Evolutionary conservation across 2,888 invertebrate species (phyloP).

Genomic region (Horisme vitalbata): DNA sequence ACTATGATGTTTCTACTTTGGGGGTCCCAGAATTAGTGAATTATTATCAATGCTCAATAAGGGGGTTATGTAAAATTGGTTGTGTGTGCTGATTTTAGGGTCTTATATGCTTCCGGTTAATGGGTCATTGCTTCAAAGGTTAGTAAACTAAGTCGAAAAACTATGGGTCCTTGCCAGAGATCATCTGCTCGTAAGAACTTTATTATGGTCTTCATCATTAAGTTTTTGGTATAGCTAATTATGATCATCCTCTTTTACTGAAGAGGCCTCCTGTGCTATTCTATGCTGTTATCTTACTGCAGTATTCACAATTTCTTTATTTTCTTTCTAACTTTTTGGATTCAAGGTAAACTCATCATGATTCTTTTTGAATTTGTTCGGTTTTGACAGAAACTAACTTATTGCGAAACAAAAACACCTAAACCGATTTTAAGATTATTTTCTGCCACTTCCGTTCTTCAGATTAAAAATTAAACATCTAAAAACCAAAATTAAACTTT

Average conservation of each 20-base stretch:
- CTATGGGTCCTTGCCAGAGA: too few relatives aligned
- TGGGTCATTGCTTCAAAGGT: too few relatives aligned
- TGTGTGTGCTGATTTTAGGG: too few relatives aligned
- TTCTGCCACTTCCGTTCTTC: slow-evolving; percentile 9
- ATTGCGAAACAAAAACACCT: too few relatives aligned
- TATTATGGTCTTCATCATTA: too few relatives aligned
- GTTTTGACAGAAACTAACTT: slow-evolving; percentile 18
- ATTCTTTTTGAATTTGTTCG: slow-evolving; percentile 23
- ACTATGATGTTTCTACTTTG: too few relatives aligned
- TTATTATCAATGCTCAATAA: too few relatives aligned
- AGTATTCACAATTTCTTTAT: slow-evolving; percentile 50
- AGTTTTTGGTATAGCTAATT: not conserved
- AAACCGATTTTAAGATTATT: not conserved
- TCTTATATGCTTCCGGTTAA: too few relatives aligned
- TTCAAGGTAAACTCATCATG: slow-evolving; percentile 56
- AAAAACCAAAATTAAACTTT: slow-evolving; percentile 31
- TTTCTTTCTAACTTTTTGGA: slow-evolving; percentile 61
- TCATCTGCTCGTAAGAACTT: too few relatives aligned
- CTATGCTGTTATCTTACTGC: slow-evolving; percentile 49
- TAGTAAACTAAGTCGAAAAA: too few relatives aligned
- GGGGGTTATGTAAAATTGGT: too few relatives aligned
- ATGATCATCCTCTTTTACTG: not conserved
- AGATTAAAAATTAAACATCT: slow-evolving; percentile 18
- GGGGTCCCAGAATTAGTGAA: too few relatives aligned
- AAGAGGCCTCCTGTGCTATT: slow-evolving; percentile 23